A percentile compares a stretch with the other conserved stretches of the same genome.
Evolutionary conservation across 2,113 vertebrate genomes (phyloP).

Genomic region (Mesembrinibis cayennensis): DNA sequence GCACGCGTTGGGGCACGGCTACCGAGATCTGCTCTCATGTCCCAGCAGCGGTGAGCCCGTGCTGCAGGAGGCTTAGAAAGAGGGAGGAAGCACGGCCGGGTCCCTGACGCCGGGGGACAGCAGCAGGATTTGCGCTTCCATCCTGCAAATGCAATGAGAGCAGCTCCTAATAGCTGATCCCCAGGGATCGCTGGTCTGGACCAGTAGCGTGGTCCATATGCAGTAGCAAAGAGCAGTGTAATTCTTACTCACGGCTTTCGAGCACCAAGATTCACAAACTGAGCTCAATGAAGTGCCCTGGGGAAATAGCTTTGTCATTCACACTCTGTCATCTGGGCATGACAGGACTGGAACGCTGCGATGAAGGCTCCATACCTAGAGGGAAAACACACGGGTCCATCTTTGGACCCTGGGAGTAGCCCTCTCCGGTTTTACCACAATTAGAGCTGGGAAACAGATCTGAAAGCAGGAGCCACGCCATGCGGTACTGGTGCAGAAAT

Average conservation of each 20-base stretch:
- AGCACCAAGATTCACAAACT: conserved; percentile 26
- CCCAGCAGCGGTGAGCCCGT: neutral
- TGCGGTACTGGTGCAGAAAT: neutral
- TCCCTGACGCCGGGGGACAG: neutral
- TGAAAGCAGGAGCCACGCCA: neutral
- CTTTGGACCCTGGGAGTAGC: neutral
- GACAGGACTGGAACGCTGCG: neutral
- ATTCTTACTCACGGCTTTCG: neutral
- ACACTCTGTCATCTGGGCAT: conserved; percentile 58
- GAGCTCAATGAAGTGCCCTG: conserved; percentile 45
- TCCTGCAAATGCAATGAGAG: neutral
- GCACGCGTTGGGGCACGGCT: neutral
- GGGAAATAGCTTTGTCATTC: conserved; percentile 66
- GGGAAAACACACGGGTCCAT: neutral
- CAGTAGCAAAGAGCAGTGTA: neutral
- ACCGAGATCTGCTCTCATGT: neutral
- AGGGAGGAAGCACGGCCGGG: neutral
- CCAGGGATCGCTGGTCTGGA: neutral
- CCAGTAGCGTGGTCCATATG: neutral
- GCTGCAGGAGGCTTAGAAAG: neutral
- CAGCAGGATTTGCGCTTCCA: neutral
- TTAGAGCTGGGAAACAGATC: neutral
- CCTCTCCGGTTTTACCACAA: neutral
- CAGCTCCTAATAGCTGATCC: neutral
- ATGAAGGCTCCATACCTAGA: neutral